Evolutionary conservation across 2,797 vertebrate species (phyloP).

Genomic region (Sus cebifrons): DNA sequence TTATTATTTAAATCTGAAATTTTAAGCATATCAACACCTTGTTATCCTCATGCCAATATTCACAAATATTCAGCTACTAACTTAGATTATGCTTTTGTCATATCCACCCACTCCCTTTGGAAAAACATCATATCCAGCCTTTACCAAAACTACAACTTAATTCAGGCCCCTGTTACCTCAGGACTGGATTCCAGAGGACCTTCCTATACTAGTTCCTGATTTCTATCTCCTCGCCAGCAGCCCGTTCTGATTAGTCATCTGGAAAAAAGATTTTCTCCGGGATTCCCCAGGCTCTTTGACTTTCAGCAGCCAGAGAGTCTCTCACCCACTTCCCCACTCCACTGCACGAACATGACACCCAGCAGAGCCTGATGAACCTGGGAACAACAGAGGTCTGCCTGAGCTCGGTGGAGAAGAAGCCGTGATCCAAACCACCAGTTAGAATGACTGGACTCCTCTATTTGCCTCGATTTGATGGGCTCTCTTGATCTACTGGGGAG

Average conservation of each 20-base stretch:
- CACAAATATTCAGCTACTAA: not conserved
- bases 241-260: not conserved
- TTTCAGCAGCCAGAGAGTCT: not conserved
- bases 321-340: not conserved
- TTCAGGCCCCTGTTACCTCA: not conserved
- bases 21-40: not conserved
- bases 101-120: not conserved
- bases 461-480: not conserved
- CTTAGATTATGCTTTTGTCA: not conserved
- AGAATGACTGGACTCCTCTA: not conserved
- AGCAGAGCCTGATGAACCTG: not conserved
- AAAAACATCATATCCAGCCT: not conserved
- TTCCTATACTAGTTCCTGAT: not conserved
- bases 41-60: not conserved
- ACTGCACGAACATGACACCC: not conserved
- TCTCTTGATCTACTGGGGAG: constrained; percentile 7
- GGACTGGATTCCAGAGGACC: not conserved
- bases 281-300: not conserved
- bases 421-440: not conserved
- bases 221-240: not conserved
- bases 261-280: not conserved
- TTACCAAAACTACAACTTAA: not conserved
- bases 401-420: not conserved
- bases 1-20: not conserved
- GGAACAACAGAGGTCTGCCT: not conserved